Conservation (phyloP, 2,797 vertebrate genomes). For the Hippoglossus hippoglossus region DNA sequence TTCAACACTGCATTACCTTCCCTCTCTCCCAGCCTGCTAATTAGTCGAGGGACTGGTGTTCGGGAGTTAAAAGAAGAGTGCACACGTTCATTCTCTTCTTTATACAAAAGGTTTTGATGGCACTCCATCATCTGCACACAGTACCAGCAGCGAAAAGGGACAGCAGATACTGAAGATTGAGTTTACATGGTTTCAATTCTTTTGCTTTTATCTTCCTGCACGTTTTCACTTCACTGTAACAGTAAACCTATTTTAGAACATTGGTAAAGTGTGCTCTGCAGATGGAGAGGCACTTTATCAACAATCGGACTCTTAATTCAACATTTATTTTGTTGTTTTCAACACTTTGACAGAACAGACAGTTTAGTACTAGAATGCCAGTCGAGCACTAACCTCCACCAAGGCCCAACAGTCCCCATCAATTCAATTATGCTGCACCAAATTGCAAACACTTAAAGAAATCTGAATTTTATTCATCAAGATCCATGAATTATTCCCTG, state of each 20-base stretch:
- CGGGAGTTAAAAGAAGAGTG: slow-evolving; percentile 77
- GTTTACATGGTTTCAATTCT: slow-evolving; percentile 42
- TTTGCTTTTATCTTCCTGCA: slow-evolving; percentile 32
- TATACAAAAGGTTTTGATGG: slow-evolving; percentile 77
- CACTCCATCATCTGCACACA: slow-evolving; percentile 54
- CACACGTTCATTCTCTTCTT: slow-evolving; percentile 71
- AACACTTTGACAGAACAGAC: background rate
- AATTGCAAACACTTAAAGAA: no score
- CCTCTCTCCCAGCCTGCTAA: slow-evolving; percentile 79
- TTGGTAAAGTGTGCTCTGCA: slow-evolving; percentile 13
- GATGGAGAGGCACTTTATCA: background rate
- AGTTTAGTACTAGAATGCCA: background rate
- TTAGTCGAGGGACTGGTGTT: slow-evolving; percentile 79
- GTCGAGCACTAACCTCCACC: no score
- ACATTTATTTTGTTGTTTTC: background rate
- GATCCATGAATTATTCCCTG: no score
- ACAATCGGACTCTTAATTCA: background rate
- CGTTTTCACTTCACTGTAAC: slow-evolving; percentile 8
- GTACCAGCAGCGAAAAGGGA: slow-evolving; percentile 19
- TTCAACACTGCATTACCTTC: slow-evolving; percentile 76
- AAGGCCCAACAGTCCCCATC: no score
- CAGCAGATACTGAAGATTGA: slow-evolving; percentile 25
- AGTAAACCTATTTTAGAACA: slow-evolving; percentile 8
- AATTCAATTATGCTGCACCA: no score
- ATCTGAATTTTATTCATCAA: no score